Conservation (phyloP, 2,113 vertebrate genomes). For the Oceanites oceanicus region DNA sequence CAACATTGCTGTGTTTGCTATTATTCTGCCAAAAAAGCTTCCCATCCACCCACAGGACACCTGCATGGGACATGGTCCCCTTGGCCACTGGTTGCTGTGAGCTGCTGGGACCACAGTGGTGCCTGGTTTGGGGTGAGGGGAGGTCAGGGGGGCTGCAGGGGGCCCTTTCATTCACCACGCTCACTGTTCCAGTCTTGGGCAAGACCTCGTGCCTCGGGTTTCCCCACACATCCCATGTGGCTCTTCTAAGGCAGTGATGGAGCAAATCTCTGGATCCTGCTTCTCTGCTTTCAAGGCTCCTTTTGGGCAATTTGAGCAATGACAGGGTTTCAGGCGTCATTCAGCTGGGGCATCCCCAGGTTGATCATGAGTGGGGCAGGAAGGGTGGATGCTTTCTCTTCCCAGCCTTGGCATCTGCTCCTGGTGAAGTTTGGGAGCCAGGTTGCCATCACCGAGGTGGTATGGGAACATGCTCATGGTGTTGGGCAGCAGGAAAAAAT, state of each 20-base stretch:
- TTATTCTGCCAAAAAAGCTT: not conserved
- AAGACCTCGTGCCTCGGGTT: not conserved
- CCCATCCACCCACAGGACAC: not conserved
- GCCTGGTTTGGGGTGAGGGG: not conserved
- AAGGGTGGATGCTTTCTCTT: not conserved
- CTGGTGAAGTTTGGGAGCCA: not conserved
- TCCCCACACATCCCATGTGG: fast-evolving
- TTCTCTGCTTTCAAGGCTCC: not conserved
- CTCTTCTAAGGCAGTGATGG: not conserved
- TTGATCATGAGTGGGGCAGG: not conserved
- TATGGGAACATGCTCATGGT: fast-evolving
- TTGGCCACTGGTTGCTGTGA: not conserved
- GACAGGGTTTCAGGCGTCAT: not conserved
- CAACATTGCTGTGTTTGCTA: not conserved
- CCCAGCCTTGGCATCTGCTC: not conserved
- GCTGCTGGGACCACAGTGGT: not conserved
- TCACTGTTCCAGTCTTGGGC: not conserved
- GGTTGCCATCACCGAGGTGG: fast-evolving
- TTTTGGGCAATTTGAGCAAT: not conserved
- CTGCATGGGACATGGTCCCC: fast-evolving
- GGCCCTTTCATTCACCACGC: not conserved
- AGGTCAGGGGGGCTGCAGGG: fast-evolving
- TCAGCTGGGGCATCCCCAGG: not conserved
- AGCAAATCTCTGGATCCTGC: not conserved
- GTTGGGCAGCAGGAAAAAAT: not conserved